Evolutionary conservation across 2,888 invertebrate species (phyloP), one percentile per base, ranked within the genome.

Genomic region (Seladonia tumulorum): DNA sequence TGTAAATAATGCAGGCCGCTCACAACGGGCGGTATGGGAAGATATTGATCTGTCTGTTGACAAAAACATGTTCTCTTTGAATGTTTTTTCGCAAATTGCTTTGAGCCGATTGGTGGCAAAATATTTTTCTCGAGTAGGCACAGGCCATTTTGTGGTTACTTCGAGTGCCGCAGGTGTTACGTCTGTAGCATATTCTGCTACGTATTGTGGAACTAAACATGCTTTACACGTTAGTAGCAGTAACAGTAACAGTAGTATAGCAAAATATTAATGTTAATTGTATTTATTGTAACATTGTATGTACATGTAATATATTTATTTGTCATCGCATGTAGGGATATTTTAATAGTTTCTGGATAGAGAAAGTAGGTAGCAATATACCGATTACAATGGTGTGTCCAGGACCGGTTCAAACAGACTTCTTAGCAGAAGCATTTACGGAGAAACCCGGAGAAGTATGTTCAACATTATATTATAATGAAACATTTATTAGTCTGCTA

Each of bases 1-100:
- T 60, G 96, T 98, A 0, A 98, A 97, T 93, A 98, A 98, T 95
- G 98, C 98, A 1, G 98, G 98, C 0, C 95, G 98, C 79, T 97
- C 97, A 12, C 98, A 98, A 94, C 95, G 98, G 87, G 94, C 94
- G 0, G 29, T 60, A 87, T 98, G 97, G 97, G 97, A 97, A 86
- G 95, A 97, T 1, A 97, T 97, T 72, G 96, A 97, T 1, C 87
- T 97, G 1, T 94, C 95, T 68, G 98, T 98, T 0, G 98, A 98
- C 94, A 96, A 95, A 72, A 96, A 97, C 84, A 95, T 98, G 91
- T 97, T 98, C 93, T 97, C 98, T 57, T 93, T 98, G 80, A 98
- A 98, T 94, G 97, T 98, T 0, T 97, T 98, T 88, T 96, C 97
- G 0, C 96, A 97, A 8, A 93, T 98, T 1, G 96, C 97, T 87